These are phyloP conservation scores for Noctua janthina DNA, from an alignment of 2,888 invertebrate genomes.

Conservation along the genomic window DNA sequence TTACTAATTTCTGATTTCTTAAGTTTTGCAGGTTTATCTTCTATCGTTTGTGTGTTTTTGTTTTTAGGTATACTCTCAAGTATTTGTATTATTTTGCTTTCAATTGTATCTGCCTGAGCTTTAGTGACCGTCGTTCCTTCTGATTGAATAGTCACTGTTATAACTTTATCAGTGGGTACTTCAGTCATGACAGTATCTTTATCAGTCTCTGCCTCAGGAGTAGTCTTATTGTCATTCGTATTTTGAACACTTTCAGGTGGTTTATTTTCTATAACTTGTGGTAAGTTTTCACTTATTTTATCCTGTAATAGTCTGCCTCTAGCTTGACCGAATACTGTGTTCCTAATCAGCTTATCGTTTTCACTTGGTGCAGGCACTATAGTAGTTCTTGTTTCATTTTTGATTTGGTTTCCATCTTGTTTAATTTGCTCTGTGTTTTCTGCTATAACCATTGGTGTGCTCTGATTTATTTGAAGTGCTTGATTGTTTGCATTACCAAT, in stretches of 20 bases:
- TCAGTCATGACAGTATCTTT: conserved; percentile 27
- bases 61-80: conserved; percentile 49
- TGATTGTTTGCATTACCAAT: conserved; percentile 47
- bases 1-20: conserved; percentile 6
- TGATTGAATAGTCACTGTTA: conserved; percentile 34
- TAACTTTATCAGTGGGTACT: conserved; percentile 32
- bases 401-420: conserved; percentile 21
- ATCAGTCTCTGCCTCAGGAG: conserved; percentile 37
- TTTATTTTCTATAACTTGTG: conserved; percentile 48
- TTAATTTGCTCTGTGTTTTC: conserved; percentile 45
- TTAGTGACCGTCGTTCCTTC: conserved; percentile 25
- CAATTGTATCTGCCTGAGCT: conserved; percentile 15
- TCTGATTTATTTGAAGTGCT: conserved; percentile 58
- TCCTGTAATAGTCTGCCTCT: conserved; percentile 81
- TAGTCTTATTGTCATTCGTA: conserved; percentile 33
- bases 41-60: conserved; percentile 33
- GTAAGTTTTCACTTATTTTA: conserved; percentile 66
- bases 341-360: conserved; percentile 82
- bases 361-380: conserved; percentile 61
- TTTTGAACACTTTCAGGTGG: conserved; percentile 45
- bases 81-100: conserved; percentile 30
- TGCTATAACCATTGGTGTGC: conserved; percentile 37
- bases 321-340: conserved; percentile 86
- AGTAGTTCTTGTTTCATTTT: conserved; percentile 44
- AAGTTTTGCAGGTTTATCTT: conserved; percentile 18